phyloP scores from a whole-genome alignment of 2,797 vertebrate genomes.

The Coregonus suidteri region DNA sequence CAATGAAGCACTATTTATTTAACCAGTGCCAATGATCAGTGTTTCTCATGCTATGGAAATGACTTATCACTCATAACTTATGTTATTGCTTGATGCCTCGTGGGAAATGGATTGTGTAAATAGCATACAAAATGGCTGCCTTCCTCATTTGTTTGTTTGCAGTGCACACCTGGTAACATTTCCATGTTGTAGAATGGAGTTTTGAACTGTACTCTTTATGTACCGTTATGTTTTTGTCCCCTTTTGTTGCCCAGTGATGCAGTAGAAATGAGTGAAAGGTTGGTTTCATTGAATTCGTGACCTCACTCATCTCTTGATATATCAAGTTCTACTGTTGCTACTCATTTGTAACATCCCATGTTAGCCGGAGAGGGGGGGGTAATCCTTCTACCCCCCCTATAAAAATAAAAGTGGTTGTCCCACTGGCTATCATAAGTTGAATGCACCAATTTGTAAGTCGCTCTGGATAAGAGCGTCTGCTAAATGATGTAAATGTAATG shows the following conservation, averaged over 20 bases:
- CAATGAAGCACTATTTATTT: not conserved
- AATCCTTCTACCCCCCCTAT: too few species aligned
- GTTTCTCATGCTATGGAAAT: not conserved
- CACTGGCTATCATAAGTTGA: too few species aligned
- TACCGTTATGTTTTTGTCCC: too few species aligned
- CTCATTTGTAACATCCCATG: not conserved
- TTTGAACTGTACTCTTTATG: not conserved
- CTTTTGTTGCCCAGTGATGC: not conserved
- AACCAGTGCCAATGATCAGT: not conserved
- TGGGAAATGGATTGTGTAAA: slow-evolving; percentile 5
- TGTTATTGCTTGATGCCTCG: not conserved
- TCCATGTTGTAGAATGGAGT: not conserved
- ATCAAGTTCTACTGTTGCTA: not conserved
- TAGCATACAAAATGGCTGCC: not conserved
- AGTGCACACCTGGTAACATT: not conserved
- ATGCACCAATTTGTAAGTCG: too few species aligned
- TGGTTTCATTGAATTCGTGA: not conserved
- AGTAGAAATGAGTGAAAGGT: not conserved
- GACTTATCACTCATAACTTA: not conserved
- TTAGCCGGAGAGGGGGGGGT: too few species aligned
- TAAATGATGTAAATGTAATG: not conserved
- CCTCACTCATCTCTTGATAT: not conserved
- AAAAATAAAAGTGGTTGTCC: too few species aligned
- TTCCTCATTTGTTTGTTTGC: not conserved
- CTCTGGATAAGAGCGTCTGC: too few species aligned